These are phyloP conservation scores for Dinomys branickii DNA, from an alignment of 2,113 vertebrate species.

Conservation along the genomic window DNA sequence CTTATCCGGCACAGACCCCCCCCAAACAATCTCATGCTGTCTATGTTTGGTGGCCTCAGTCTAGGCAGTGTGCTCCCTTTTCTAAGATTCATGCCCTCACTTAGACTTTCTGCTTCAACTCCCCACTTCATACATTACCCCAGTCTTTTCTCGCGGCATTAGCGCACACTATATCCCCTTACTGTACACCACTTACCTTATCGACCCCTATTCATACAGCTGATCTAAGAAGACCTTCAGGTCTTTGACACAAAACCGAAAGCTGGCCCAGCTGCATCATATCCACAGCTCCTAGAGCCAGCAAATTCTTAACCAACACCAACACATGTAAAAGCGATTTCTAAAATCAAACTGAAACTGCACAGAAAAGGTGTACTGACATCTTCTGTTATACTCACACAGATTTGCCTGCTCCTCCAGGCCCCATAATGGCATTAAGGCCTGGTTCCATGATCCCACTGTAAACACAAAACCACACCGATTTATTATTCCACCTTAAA, in stretches of 20 bases:
- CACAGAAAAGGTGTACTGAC: background rate
- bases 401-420: constrained; percentile 96
- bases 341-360: background rate
- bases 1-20: background rate
- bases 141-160: background rate
- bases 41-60: background rate
- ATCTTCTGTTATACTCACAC: constrained; percentile 91
- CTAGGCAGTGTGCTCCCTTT: background rate
- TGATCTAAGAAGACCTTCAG: background rate
- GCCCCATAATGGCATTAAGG: constrained; percentile 96
- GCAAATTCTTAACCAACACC: background rate
- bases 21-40: background rate
- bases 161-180: background rate
- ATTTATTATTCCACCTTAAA: background rate
- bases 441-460: constrained; percentile 98
- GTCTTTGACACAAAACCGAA: background rate
- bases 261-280: background rate
- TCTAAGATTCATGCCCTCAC: background rate
- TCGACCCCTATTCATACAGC: background rate
- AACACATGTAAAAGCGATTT: background rate
- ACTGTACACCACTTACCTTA: background rate
- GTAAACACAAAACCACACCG: constrained; percentile 68
- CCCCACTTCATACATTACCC: background rate
- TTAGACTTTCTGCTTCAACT: background rate
- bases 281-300: background rate